Percentiles rank a stretch among this genome's conserved stretches.
These are phyloP conservation scores for Lota lota DNA, from an alignment of 2,113 vertebrate species.

Conservation along the genomic window DNA sequence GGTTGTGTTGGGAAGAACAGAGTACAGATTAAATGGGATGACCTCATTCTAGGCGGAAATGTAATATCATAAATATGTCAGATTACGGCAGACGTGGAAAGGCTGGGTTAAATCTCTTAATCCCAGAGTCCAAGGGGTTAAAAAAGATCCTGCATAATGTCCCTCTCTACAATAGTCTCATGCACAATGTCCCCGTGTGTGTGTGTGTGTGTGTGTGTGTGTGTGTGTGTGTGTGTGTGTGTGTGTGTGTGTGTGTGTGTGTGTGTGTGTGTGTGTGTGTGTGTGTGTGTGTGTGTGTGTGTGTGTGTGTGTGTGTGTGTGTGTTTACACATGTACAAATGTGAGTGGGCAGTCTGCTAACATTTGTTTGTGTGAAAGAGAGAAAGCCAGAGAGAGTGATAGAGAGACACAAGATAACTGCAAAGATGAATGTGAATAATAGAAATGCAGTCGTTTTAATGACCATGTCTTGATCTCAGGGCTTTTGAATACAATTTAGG, in stretches of 20 bases:
- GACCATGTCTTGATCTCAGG: no score
- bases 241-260: background rate
- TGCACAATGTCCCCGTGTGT: no score
- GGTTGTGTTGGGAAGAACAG: background rate
- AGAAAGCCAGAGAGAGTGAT: background rate
- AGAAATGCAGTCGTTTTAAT: no score
- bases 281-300: background rate
- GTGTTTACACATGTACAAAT: background rate
- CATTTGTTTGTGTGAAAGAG: background rate
- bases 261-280: background rate
- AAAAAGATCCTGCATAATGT: background rate
- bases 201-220: background rate
- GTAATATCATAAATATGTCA: conserved; percentile 67
- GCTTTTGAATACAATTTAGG: no score
- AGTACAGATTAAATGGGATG: conserved; percentile 53
- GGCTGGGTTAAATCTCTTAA: conserved; percentile 56
- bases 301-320: background rate
- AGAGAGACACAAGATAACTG: background rate
- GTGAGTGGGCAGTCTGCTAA: background rate
- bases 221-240: background rate
- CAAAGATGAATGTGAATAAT: no score
- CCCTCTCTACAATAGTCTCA: no score
- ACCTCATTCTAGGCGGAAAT: conserved; percentile 66
- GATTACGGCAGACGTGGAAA: conserved; percentile 54
- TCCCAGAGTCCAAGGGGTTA: conserved; percentile 39